Evolutionary conservation across 2,888 invertebrate genomes (phyloP).

Genomic region (Boloria euphrosyne): DNA sequence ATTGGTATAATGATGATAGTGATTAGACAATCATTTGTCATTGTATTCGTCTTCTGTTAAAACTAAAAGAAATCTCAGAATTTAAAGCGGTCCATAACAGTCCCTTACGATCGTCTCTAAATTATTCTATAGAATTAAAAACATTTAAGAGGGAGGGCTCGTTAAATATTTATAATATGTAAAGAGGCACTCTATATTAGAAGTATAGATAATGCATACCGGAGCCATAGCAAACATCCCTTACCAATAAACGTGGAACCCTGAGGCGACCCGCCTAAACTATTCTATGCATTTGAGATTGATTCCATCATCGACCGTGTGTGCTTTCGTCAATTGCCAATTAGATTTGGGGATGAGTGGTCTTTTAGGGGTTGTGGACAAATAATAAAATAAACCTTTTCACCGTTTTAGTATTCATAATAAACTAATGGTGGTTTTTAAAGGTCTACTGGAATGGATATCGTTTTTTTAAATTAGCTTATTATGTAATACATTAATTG

Average conservation of each 20-base stretch:
- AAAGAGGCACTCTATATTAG: conserved; percentile 17
- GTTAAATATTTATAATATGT: conserved; percentile 5
- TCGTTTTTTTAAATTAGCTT: not conserved
- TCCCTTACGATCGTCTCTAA: too few relatives aligned
- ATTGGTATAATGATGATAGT: too few relatives aligned
- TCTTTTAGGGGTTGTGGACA: conserved; percentile 20
- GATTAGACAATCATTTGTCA: too few relatives aligned
- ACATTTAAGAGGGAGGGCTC: too few relatives aligned
- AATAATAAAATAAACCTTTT: conserved; percentile 17
- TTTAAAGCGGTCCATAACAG: too few relatives aligned
- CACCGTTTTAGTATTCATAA: conserved; percentile 22
- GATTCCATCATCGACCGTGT: conserved; percentile 55
- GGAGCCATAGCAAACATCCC: conserved; percentile 46
- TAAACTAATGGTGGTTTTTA: not conserved
- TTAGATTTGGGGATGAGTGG: conserved; percentile 29
- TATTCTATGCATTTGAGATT: conserved; percentile 74
- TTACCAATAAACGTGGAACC: conserved; percentile 41
- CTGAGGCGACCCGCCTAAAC: conserved; percentile 50
- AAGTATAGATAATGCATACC: conserved; percentile 26
- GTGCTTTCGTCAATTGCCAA: conserved; percentile 40
- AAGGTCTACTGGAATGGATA: not conserved
- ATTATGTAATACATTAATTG: not conserved
- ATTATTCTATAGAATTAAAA: too few relatives aligned
- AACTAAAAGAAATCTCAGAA: too few relatives aligned
- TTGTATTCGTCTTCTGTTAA: too few relatives aligned